Conservation (phyloP, 2,797 vertebrate genomes). For the Silurus aristotelis region DNA sequence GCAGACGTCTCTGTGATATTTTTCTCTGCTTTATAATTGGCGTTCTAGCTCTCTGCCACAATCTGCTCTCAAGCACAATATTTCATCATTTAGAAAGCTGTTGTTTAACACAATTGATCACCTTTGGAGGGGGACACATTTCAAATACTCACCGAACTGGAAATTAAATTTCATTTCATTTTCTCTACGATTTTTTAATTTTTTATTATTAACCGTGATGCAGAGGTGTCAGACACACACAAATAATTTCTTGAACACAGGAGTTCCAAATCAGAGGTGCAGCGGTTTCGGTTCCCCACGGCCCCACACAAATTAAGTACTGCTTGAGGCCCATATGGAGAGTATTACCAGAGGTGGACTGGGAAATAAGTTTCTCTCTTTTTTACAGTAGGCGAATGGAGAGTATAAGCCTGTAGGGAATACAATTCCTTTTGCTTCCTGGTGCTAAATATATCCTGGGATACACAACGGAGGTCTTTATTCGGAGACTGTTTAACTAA, state of each 20-base stretch:
- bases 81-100: neutral
- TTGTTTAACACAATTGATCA: neutral
- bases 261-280: neutral
- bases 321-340: slow-evolving; percentile 26
- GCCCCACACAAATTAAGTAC: slow-evolving; percentile 7
- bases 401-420: slow-evolving; percentile 27
- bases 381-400: slow-evolving; percentile 22
- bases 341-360: slow-evolving; percentile 27
- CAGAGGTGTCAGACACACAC: neutral
- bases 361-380: slow-evolving; percentile 40
- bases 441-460: slow-evolving; percentile 13
- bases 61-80: neutral
- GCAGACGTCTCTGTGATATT: neutral
- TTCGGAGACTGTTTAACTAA: neutral
- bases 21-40: neutral
- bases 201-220: too few relatives aligned
- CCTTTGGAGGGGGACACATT: neutral
- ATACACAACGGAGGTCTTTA: neutral
- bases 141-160: neutral
- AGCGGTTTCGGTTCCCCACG: neutral
- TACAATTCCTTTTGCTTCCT: neutral
- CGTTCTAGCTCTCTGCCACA: neutral
- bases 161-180: neutral
- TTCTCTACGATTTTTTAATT: too few relatives aligned
- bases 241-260: slow-evolving; percentile 9